These are phyloP conservation scores for Larimichthys crocea DNA, from an alignment of 2,113 vertebrate species.

Conservation along the genomic window DNA sequence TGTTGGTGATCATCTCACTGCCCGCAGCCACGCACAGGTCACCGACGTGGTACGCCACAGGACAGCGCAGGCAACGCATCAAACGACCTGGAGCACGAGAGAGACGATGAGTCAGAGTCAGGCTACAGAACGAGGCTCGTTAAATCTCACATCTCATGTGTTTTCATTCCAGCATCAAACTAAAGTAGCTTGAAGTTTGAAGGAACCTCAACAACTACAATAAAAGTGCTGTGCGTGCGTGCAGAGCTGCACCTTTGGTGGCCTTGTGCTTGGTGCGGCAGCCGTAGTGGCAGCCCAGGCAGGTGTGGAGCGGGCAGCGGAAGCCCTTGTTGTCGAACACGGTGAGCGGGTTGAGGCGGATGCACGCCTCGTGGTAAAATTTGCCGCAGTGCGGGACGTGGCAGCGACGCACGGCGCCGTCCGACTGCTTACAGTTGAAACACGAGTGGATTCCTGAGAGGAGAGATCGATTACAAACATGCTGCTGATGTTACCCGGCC, in stretches of 20 bases:
- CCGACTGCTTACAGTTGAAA: slow-evolving; percentile 92
- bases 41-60: slow-evolving; percentile 92
- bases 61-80: slow-evolving; percentile 96
- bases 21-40: slow-evolving; percentile 94
- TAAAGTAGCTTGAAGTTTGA: no score
- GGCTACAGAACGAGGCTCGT: no score
- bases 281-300: slow-evolving; percentile 91
- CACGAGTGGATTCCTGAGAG: slow-evolving; percentile 90
- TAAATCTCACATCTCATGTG: no score
- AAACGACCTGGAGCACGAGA: slow-evolving; percentile 85
- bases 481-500: neutral
- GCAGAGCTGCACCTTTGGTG: slow-evolving; percentile 87
- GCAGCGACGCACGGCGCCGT: slow-evolving; percentile 90
- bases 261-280: slow-evolving; percentile 88
- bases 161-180: no score
- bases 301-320: slow-evolving; percentile 95
- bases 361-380: slow-evolving; percentile 95
- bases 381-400: slow-evolving; percentile 93
- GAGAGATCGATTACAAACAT: neutral
- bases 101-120: neutral
- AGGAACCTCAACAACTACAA: no score
- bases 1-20: slow-evolving; percentile 89
- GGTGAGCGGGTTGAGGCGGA: slow-evolving; percentile 87
- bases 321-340: slow-evolving; percentile 95
- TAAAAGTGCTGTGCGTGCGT: neutral